Evolutionary conservation across 2,888 invertebrate genomes (phyloP).

Genomic region (Eupeodes luniger): DNA sequence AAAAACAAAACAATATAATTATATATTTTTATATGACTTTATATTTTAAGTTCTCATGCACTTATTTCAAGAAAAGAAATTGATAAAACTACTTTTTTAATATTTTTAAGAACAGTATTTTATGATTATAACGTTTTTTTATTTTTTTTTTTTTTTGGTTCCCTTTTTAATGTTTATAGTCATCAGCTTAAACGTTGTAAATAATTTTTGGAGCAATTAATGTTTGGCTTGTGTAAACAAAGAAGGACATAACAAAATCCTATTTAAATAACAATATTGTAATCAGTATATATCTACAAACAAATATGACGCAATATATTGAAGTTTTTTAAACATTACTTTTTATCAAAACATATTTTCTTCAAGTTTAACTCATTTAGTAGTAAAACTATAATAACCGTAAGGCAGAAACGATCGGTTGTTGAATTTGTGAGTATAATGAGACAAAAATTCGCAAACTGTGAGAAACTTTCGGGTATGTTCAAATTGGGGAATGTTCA

Average conservation of each 20-base stretch:
- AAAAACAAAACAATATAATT: slow-evolving; percentile 20
- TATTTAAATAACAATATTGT: slow-evolving; percentile 54
- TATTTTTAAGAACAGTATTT: slow-evolving; percentile 36
- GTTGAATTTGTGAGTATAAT: no score
- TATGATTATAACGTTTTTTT: slow-evolving; percentile 35
- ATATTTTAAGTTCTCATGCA: slow-evolving; percentile 59
- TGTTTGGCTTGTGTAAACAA: slow-evolving; percentile 48
- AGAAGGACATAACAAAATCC: slow-evolving; percentile 45
- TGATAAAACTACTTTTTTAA: slow-evolving; percentile 27
- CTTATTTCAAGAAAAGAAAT: slow-evolving; percentile 56
- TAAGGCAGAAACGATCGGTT: no score
- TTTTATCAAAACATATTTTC: neutral
- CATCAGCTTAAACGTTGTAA: slow-evolving; percentile 49
- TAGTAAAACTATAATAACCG: no score
- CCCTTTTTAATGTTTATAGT: slow-evolving; percentile 25
- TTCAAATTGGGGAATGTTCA: no score
- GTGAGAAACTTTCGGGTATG: no score
- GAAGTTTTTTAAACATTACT: slow-evolving; percentile 56
- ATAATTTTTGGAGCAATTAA: slow-evolving; percentile 37
- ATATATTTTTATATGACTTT: slow-evolving; percentile 75
- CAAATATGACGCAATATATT: slow-evolving; percentile 72
- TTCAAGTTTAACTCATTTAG: no score
- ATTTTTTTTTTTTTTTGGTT: slow-evolving; percentile 7
- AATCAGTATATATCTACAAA: slow-evolving; percentile 69
- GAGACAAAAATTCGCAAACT: no score